A percentile compares a stretch with the other conserved stretches of the same genome.
These are phyloP conservation scores for Sinocyclocheilus maitianheensis DNA, from an alignment of 2,113 vertebrate species.

Conservation along the genomic window DNA sequence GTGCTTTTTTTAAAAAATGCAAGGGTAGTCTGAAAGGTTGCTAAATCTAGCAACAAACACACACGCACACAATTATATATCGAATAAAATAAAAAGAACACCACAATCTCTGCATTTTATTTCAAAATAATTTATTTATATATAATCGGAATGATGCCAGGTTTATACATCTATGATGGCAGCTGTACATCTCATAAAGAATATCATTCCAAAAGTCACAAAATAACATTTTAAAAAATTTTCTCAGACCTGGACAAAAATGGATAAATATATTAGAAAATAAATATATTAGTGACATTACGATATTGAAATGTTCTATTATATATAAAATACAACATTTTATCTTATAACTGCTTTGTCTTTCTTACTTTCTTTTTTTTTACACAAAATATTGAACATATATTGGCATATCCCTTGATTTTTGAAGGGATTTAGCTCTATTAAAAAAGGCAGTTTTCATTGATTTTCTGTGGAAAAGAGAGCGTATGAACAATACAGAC, in stretches of 20 bases:
- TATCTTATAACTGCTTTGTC: conserved; percentile 82
- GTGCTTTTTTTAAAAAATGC: no score
- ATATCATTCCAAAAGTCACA: conserved; percentile 75
- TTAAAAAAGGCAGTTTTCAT: conserved; percentile 79
- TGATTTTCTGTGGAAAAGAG: conserved; percentile 68
- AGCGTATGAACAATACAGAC: conserved; percentile 51
- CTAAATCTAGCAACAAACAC: no score
- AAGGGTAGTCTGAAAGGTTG: no score
- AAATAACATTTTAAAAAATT: conserved; percentile 65
- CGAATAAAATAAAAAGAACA: neutral
- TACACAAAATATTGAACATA: conserved; percentile 82
- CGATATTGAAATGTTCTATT: conserved; percentile 94
- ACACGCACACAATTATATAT: neutral
- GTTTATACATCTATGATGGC: conserved; percentile 75
- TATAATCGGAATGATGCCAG: conserved; percentile 80
- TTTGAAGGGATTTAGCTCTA: conserved; percentile 74
- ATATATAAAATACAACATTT: conserved; percentile 89
- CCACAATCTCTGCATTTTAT: conserved; percentile 58
- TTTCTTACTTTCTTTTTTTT: conserved; percentile 68
- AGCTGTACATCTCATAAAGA: conserved; percentile 70
- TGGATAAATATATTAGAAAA: conserved; percentile 99
- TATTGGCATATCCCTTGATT: conserved; percentile 75
- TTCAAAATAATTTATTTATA: conserved; percentile 84
- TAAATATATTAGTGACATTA: conserved; percentile 98
- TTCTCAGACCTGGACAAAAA: conserved; percentile 75